Conservation (phyloP, 2,113 vertebrate genomes). For the Hypocryptadius cinnamomeus region DNA sequence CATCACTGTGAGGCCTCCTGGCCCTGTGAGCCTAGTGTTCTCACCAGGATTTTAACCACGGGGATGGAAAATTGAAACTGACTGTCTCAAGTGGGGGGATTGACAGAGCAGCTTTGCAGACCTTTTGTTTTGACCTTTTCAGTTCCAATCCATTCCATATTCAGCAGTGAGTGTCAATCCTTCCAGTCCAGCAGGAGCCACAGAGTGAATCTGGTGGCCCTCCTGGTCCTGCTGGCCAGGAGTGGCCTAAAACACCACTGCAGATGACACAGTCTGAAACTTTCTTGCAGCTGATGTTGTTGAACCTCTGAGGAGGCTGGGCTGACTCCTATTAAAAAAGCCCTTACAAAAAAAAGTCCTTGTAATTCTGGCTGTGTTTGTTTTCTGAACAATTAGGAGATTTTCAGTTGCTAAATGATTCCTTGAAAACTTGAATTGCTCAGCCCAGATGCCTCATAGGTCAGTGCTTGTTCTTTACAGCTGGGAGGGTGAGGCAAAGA, state of each 20-base stretch:
- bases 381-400: constrained; percentile 24
- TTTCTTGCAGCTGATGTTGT: not conserved
- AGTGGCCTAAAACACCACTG: not conserved
- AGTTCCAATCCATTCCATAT: not conserved
- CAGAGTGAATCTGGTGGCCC: not conserved
- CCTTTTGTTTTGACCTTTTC: not conserved
- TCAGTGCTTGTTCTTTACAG: constrained; percentile 2
- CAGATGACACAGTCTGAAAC: not conserved
- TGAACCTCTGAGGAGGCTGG: not conserved
- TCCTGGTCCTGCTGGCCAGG: not conserved
- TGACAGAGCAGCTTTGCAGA: not conserved
- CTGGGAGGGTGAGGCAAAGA: not conserved
- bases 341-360: not conserved
- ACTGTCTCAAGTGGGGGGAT: not conserved
- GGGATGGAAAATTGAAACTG: not conserved
- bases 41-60: not conserved
- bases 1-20: not conserved
- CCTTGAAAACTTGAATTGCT: not conserved
- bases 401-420: not conserved
- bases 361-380: not conserved
- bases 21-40: not conserved
- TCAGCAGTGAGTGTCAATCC: not conserved
- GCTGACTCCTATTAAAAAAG: not conserved
- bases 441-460: not conserved
- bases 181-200: not conserved